phyloP scores from a whole-genome alignment of 2,113 vertebrate species.

The Colossoma macropomum region DNA sequence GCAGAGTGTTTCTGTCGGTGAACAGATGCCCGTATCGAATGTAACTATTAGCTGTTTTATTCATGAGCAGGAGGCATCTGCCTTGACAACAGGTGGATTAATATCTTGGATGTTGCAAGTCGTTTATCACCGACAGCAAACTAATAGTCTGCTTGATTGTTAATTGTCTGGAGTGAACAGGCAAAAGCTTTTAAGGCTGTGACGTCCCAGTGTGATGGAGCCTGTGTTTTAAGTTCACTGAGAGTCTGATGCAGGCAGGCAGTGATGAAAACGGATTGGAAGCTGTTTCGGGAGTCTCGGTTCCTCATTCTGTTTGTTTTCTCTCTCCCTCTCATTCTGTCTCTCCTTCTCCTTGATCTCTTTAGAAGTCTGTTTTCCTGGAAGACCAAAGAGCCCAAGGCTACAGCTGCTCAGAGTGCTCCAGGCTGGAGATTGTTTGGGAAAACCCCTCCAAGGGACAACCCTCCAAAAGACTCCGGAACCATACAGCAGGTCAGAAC shows the following conservation, averaged over 20 bases:
- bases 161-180: not conserved
- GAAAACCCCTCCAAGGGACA: slow-evolving; percentile 37
- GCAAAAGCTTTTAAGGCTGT: not conserved
- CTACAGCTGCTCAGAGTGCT: slow-evolving; percentile 79
- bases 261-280: not conserved
- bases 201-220: not conserved
- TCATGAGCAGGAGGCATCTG: slow-evolving; percentile 23
- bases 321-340: not conserved
- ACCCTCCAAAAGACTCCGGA: not conserved
- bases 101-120: not conserved
- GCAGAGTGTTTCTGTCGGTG: not conserved
- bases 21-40: not conserved
- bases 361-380: slow-evolving; percentile 93
- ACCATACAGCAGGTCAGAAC: slow-evolving; percentile 35
- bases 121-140: not conserved
- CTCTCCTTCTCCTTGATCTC: not conserved
- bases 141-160: not conserved
- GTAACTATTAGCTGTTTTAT: not conserved
- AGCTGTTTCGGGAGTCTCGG: not conserved
- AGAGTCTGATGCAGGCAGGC: no score
- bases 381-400: slow-evolving; percentile 89
- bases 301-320: slow-evolving; percentile 14
- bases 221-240: no score
- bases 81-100: not conserved
- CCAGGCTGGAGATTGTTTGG: slow-evolving; percentile 56